A percentile compares a stretch with the other conserved stretches of the same genome.
Conservation (phyloP, 1,140 invertebrate genomes). For the Scaptomyza hsui region DNA sequence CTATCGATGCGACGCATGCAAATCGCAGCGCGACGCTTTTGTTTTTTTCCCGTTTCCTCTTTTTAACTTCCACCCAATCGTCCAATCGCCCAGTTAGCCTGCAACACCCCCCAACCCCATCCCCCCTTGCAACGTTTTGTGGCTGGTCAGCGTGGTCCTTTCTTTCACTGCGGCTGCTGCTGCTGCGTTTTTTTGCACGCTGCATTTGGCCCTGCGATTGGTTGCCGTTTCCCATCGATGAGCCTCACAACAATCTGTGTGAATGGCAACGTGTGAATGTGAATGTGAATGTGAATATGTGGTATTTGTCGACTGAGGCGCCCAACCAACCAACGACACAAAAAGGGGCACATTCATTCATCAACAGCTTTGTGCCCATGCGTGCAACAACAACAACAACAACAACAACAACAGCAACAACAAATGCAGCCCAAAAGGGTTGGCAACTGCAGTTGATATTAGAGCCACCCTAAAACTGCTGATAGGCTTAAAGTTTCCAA, state of each 20-base stretch:
- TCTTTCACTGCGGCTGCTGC: constrained; percentile 28
- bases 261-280: constrained; percentile 1
- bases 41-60: background rate
- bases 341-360: constrained; percentile 51
- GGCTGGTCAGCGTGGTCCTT: constrained; percentile 68
- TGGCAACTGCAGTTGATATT: constrained; percentile 37
- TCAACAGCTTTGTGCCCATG: constrained; percentile 43
- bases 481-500: constrained; percentile 25
- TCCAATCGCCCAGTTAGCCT: constrained; percentile 13
- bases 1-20: constrained; percentile 65
- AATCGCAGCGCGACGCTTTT: constrained; percentile 57
- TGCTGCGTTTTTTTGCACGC: constrained; percentile 77
- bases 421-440: constrained; percentile 33
- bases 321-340: constrained; percentile 21
- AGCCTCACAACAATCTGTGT: constrained; percentile 26
- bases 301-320: constrained; percentile 8
- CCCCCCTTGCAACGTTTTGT: too few relatives aligned
- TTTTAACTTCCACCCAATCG: constrained; percentile 5
- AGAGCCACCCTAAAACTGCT: constrained; percentile 39
- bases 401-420: constrained; percentile 16
- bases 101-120: background rate
- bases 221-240: constrained; percentile 66
- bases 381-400: constrained; percentile 22
- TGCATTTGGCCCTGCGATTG: constrained; percentile 75
- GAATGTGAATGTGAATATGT: background rate